Conservation (phyloP, 2,113 vertebrate genomes). For the Spheniscus mendiculus region DNA sequence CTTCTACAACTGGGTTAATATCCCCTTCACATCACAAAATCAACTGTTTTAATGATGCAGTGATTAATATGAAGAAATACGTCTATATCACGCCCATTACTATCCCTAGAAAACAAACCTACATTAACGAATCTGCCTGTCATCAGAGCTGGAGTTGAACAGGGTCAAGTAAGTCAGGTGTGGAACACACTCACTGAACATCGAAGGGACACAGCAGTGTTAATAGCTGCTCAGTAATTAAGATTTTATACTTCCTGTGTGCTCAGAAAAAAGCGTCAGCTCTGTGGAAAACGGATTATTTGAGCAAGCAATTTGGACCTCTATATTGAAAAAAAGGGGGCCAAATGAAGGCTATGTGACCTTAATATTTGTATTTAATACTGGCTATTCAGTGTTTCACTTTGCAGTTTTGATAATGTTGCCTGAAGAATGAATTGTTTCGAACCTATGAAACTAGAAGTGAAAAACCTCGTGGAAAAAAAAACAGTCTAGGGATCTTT, state of each 20-base stretch:
- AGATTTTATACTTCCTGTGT: background rate
- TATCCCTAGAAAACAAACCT: background rate
- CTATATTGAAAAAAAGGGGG: background rate
- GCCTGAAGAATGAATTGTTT: background rate
- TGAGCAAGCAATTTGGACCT: background rate
- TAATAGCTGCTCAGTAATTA: background rate
- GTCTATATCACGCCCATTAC: background rate
- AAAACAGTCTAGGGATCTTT: fast-evolving
- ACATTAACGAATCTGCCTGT: background rate
- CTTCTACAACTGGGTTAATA: background rate
- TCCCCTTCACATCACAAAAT: background rate
- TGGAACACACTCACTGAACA: background rate
- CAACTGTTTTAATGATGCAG: background rate
- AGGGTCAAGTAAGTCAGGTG: background rate
- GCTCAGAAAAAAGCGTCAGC: fast-evolving
- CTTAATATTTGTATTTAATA: background rate
- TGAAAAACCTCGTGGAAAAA: background rate
- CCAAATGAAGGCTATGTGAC: background rate
- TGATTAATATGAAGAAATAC: background rate
- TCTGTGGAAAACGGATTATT: background rate
- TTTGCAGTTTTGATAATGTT: background rate
- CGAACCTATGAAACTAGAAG: background rate
- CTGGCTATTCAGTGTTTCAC: background rate
- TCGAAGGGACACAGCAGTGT: background rate
- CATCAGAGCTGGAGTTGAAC: background rate